Evolutionary conservation across 2,888 invertebrate species (phyloP).

Genomic region (Synanthedon myopaeformis): DNA sequence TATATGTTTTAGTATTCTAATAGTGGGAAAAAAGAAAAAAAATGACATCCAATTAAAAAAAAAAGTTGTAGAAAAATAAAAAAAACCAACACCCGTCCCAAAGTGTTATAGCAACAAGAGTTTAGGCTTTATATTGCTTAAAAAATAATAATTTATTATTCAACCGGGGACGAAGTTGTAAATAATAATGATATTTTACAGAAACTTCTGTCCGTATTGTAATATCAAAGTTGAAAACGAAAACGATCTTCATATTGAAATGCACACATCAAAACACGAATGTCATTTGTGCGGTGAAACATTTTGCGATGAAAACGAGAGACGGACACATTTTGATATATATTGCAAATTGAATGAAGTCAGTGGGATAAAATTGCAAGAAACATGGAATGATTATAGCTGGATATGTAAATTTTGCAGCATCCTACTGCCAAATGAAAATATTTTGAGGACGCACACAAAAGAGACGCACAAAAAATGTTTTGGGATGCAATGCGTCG

Average conservation of each 20-base stretch:
- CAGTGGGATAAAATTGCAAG: not conserved
- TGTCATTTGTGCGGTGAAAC: constrained; percentile 11
- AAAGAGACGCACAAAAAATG: constrained; percentile 61
- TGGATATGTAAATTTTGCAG: constrained; percentile 11
- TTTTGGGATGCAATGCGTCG: constrained; percentile 68
- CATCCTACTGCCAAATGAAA: constrained; percentile 1
- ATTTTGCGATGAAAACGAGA: constrained; percentile 1
- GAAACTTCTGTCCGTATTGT: constrained; percentile 14
- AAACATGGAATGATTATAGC: constrained; percentile 11
- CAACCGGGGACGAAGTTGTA: too few species aligned
- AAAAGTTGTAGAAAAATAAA: too few species aligned
- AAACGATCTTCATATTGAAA: not conserved
- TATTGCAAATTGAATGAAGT: not conserved
- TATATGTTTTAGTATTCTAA: too few species aligned
- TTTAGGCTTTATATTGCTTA: too few species aligned
- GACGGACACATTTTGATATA: not conserved
- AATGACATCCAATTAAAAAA: too few species aligned
- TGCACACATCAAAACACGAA: constrained; percentile 2
- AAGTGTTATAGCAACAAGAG: too few species aligned
- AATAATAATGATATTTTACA: constrained; percentile 3
- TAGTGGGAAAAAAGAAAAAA: too few species aligned
- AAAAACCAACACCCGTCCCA: too few species aligned
- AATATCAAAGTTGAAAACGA: constrained; percentile 7
- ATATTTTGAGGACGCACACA: constrained; percentile 55
- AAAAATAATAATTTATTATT: too few species aligned